A percentile compares a stretch with the other conserved stretches of the same genome.
Evolutionary conservation across 2,888 invertebrate species (phyloP).

Genomic region (Silvanus unidentatus): DNA sequence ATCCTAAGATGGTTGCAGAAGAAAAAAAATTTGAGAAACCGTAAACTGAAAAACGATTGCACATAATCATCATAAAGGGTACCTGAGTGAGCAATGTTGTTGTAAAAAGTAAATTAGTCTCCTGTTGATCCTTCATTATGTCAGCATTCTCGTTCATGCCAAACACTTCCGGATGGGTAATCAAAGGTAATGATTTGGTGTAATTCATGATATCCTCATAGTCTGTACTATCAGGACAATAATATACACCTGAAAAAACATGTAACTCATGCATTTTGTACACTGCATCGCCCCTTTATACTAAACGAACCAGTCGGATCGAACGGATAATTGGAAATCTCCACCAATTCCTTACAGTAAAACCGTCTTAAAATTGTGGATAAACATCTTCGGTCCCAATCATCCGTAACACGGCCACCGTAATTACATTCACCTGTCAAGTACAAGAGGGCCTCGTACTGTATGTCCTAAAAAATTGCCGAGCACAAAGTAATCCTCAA

Average conservation of each 20-base stretch:
- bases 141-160: slow-evolving; percentile 92
- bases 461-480: slow-evolving; percentile 64
- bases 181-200: slow-evolving; percentile 65
- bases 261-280: not conserved
- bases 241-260: slow-evolving; percentile 54
- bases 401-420: slow-evolving; percentile 92
- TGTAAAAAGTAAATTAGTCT: slow-evolving; percentile 69
- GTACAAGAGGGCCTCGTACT: slow-evolving; percentile 82
- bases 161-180: slow-evolving; percentile 78
- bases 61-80: slow-evolving; percentile 2
- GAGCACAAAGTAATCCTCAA: no score
- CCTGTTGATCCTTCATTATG: slow-evolving; percentile 85
- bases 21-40: slow-evolving; percentile 5
- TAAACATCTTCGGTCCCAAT: slow-evolving; percentile 86
- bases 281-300: no score
- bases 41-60: slow-evolving; percentile 2
- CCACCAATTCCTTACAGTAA: slow-evolving; percentile 66
- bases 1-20: slow-evolving; percentile 35
- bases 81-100: slow-evolving; percentile 77
- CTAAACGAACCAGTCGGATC: slow-evolving; percentile 55
- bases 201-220: slow-evolving; percentile 65
- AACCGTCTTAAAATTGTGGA: slow-evolving; percentile 76
- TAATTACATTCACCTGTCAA: slow-evolving; percentile 95
- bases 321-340: slow-evolving; percentile 58
- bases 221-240: slow-evolving; percentile 66